phyloP scores from a whole-genome alignment of 2,113 vertebrate species.

The Scopus umbretta region DNA sequence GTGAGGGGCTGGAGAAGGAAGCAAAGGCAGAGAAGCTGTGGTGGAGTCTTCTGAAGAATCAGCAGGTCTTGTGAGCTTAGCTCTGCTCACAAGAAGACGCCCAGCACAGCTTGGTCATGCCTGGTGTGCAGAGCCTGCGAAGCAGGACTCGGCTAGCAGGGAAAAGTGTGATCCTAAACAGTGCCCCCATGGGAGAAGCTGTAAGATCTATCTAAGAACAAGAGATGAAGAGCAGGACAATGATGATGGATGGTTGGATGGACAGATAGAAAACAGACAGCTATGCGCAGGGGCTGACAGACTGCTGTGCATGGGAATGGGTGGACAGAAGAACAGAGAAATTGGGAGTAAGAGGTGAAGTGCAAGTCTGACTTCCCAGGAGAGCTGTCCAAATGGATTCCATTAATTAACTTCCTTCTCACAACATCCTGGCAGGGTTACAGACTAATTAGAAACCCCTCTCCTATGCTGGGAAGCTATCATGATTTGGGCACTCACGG shows the following conservation, averaged over 20 bases:
- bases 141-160: background rate
- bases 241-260: background rate
- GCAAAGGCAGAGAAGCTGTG: background rate
- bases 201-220: background rate
- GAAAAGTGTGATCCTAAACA: background rate
- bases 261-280: background rate
- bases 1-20: background rate
- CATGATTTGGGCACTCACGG: background rate
- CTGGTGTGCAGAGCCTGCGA: background rate
- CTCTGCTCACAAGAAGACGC: background rate
- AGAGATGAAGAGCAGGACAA: background rate
- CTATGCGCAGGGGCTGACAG: background rate
- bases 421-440: background rate
- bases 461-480: background rate
- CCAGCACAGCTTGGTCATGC: background rate
- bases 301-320: background rate
- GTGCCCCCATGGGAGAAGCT: background rate
- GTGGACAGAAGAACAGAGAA: background rate
- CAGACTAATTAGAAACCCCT: background rate
- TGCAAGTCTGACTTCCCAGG: background rate
- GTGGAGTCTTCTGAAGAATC: background rate
- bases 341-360: background rate
- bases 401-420: conserved; percentile 1
- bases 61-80: background rate
- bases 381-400: background rate